Conservation (phyloP, 1,140 invertebrate genomes). For the Cephus cinctus region DNA sequence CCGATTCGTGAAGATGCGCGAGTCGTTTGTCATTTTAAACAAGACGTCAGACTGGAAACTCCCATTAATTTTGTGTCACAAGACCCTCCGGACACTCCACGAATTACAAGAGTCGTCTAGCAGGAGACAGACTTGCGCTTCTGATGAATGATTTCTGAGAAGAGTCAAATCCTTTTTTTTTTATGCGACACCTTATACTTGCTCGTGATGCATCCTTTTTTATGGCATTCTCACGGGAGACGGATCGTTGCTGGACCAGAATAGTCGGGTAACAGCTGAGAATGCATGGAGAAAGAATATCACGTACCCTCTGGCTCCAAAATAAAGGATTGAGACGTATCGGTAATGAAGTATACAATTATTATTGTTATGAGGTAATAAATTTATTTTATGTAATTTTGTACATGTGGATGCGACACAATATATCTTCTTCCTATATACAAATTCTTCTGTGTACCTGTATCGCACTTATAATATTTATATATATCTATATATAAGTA, state of each 20-base stretch:
- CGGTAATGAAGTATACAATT: too few species aligned
- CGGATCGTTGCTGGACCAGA: too few species aligned
- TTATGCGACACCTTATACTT: slow-evolving; percentile 25
- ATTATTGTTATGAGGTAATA: slow-evolving; percentile 13
- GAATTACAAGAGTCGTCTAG: slow-evolving; percentile 28
- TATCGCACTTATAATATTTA: not conserved
- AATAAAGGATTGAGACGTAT: not conserved
- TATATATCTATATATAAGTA: too few species aligned
- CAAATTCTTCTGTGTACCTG: not conserved
- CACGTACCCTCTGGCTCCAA: too few species aligned
- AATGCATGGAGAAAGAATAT: not conserved
- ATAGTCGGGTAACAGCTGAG: too few species aligned
- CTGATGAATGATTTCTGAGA: slow-evolving; percentile 47
- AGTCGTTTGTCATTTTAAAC: slow-evolving; percentile 41
- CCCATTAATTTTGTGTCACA: slow-evolving; percentile 43
- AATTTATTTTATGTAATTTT: slow-evolving; percentile 16
- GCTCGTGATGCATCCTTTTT: slow-evolving; percentile 16
- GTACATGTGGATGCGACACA: slow-evolving; percentile 13
- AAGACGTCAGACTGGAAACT: slow-evolving; percentile 27
- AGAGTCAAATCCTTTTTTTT: slow-evolving; percentile 13
- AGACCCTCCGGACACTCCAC: slow-evolving; percentile 2
- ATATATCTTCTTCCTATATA: slow-evolving; percentile 16
- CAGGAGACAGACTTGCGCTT: slow-evolving; percentile 27
- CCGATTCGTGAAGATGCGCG: not conserved
- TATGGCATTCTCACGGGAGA: too few species aligned